Evolutionary conservation across 2,797 vertebrate species (phyloP), one percentile per base, ranked within the genome.

Genomic region (Melanotaenia trifasciata): DNA sequence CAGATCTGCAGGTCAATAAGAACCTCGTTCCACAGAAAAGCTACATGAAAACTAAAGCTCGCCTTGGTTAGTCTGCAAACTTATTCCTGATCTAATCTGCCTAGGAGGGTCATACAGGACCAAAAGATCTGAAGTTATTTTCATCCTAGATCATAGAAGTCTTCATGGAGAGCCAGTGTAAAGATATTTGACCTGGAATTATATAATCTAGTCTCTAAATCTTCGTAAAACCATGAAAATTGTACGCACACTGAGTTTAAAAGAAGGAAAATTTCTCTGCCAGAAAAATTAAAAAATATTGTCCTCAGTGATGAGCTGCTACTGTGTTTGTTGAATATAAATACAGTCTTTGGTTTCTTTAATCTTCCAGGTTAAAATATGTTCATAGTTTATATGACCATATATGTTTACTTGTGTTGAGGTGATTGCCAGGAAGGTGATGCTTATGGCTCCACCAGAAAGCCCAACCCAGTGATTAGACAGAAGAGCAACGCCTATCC

Each of bases 391-490:
- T 22, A 12, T 2, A 24, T 51, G 50, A 51, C n/a, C 10, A 38
- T 36, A 28, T 71, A 24, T 72, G 33, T 78, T 10, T 59, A 58
- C 57, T 53, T 28, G 30, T 57, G 33, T 43, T 67, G 45, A 53
- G 11, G 47, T 59, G 68, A 75, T 65, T 67, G 62, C 24, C 64
- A 60, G 73, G 80, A 77, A 81, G 72, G 73, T 77, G 68, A 74
- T 84, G 85, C 74, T 89, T 91, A 84, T 60, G 67, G 77, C 50
- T 58, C n/a, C 32, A 82, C 70, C 81, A 83, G 62, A 72, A 45
- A 60, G 61, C 50, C 78, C 90, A 84, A 90, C 84, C 88, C 89
- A 68, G 79, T 67, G 24, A 70, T 94, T 93, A 88, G 33, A 70
- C 35, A 72, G 57, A 64, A 9, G 67, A 87, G 72, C 28, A 3